Base-by-base conservation (phyloP, 2,888 invertebrate species). In the Deilephila porcellus region DNA sequence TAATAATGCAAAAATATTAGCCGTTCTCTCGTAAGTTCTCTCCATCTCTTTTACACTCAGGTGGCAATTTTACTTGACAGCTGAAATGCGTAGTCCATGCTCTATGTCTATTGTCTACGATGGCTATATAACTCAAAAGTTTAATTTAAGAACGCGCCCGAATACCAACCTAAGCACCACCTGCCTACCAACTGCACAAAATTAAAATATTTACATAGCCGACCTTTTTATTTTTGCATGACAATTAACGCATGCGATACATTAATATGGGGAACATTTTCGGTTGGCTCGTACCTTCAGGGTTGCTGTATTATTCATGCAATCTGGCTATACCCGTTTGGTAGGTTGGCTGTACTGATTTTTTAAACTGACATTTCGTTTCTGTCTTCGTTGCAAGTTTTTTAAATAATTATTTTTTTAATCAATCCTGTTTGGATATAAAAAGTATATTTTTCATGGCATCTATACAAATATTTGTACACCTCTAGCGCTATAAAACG, bases 311-410 rank as follows among this genome's bases (percentile, higher is more conserved):
- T 91, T 90, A 90, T 91, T 90, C 91, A 90, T 91, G 82, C 81
- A 89, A 88, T 89, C 90, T 90, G 89, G 90, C 89, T 85, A 86
- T 90, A 90, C 92, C 90, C 81, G 93, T 93, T 92, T 90, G 87
- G 88, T 88, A 81, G 88, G 85, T 87, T 67, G 59, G 72, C 37
- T 37, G 29, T 83, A 73, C 52, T 32, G 37, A 25, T 37, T 56
- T 59, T 79, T 80, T 11, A 45, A 67, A 64, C 25, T 64, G 45
- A 67, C 67, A 67, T 67, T 67, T 56, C 25, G 71, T 60, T 72
- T 75, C 62, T 72, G 71, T 72, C 70, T n/a, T 53, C 34, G 67
- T 52, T 67, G 67, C 67, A 67, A 52, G 67, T 67, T 67, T 67
- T 67, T 67, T 67, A 45, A 52, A 45, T 14, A 64, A 64, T 45